phyloP scores from a whole-genome alignment of 2,113 vertebrate genomes.

The Illadopsis cleaveri region DNA sequence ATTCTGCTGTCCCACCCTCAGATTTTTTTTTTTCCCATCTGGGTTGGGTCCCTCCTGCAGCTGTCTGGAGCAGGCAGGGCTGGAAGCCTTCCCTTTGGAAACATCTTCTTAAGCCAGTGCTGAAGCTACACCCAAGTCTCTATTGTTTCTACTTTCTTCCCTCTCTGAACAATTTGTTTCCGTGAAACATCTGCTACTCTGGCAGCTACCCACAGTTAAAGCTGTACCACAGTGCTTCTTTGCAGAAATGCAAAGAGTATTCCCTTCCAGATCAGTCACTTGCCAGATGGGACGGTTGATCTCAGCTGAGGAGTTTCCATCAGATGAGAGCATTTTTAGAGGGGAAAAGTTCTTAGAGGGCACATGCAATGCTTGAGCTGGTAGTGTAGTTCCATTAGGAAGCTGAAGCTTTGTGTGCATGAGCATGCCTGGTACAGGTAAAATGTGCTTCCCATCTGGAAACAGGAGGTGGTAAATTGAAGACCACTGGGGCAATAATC shows the following conservation, averaged over 20 bases:
- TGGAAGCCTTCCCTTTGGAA: not conserved
- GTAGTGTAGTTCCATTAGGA: not conserved
- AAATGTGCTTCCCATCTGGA: not conserved
- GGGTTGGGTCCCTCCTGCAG: not conserved
- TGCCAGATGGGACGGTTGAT: not conserved
- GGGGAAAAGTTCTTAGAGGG: not conserved
- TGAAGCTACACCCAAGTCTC: not conserved
- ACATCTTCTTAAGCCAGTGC: not conserved
- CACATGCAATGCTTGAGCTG: not conserved
- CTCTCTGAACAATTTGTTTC: constrained; percentile 31
- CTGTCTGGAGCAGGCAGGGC: not conserved
- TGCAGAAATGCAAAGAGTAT: not conserved
- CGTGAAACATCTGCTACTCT: constrained; percentile 29
- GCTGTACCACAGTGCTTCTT: not conserved
- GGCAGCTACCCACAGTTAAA: not conserved
- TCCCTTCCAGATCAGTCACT: not conserved
- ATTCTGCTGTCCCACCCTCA: not conserved
- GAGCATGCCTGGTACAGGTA: not conserved
- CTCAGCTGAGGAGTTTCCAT: not conserved
- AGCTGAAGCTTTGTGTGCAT: not conserved
- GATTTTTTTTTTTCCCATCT: not conserved
- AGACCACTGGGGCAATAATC: not conserved
- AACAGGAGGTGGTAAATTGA: not conserved
- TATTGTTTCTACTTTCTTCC: constrained; percentile 16
- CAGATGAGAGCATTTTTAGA: not conserved